phyloP scores from a whole-genome alignment of 2,888 invertebrate species.

The Leptopilina drosophilae region DNA sequence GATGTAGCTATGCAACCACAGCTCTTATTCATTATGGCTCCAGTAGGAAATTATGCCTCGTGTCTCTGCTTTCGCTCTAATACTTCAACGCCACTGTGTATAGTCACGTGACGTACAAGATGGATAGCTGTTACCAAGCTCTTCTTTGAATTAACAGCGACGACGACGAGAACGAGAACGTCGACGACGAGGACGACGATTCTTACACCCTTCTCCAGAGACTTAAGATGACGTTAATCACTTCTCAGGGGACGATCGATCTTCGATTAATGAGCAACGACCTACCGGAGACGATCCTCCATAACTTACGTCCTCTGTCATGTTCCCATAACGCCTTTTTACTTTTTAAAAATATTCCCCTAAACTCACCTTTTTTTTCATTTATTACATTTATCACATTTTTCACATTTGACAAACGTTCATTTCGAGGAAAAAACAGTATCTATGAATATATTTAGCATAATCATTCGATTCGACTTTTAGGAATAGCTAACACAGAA shows the following conservation, averaged over 20 bases:
- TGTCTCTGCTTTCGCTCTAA: constrained; percentile 63
- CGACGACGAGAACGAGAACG: not conserved
- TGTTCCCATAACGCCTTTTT: not conserved
- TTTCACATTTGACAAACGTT: no score
- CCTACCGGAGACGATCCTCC: not conserved
- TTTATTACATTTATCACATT: no score
- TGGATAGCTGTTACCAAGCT: constrained; percentile 59
- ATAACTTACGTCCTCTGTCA: constrained; percentile 16
- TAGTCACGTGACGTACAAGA: constrained; percentile 63
- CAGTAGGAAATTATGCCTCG: constrained; percentile 64
- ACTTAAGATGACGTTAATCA: constrained; percentile 38
- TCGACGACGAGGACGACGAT: constrained; percentile 31
- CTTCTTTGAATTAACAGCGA: constrained; percentile 57
- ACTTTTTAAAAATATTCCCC: constrained; percentile 2
- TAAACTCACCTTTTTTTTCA: not conserved
- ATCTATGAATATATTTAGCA: no score
- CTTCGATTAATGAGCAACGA: constrained; percentile 65
- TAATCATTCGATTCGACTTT: no score
- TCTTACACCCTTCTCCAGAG: constrained; percentile 19
- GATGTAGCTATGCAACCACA: constrained; percentile 67
- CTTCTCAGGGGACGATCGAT: constrained; percentile 57
- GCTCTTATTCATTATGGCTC: constrained; percentile 68
- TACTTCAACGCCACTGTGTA: constrained; percentile 57
- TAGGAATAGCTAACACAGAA: no score
- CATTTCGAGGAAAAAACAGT: no score